These are phyloP conservation scores for Pararge aegeria DNA, from an alignment of 1,140 invertebrate genomes.

Conservation along the genomic window DNA sequence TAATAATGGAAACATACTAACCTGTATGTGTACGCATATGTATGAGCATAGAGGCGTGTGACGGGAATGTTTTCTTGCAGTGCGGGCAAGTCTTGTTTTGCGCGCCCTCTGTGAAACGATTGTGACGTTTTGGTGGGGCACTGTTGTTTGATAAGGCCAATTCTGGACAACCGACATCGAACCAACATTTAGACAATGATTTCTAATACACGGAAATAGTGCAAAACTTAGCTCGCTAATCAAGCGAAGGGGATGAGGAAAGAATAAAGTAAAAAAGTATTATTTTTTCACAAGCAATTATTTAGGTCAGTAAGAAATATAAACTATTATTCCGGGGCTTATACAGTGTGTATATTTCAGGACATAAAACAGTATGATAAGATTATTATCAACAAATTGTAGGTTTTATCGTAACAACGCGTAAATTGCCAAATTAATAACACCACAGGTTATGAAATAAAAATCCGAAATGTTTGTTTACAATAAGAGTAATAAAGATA, in stretches of 20 bases:
- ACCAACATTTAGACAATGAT: constrained; percentile 57
- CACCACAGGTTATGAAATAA: too few species aligned
- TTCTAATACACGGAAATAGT: constrained; percentile 22
- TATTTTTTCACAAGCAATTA: too few species aligned
- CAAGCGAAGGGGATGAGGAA: background rate
- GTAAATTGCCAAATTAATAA: too few species aligned
- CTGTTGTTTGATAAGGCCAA: constrained; percentile 89
- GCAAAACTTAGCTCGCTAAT: constrained; percentile 39
- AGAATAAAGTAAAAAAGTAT: background rate
- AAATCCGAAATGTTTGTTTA: too few species aligned
- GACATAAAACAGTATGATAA: too few species aligned
- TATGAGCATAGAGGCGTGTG: constrained; percentile 88
- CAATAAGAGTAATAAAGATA: too few species aligned
- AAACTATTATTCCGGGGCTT: too few species aligned
- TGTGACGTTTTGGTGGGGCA: constrained; percentile 81
- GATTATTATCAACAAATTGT: too few species aligned
- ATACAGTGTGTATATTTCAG: too few species aligned
- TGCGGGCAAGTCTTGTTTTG: constrained; percentile 85
- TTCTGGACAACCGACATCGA: constrained; percentile 81
- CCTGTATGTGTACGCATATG: constrained; percentile 86
- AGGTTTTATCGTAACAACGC: too few species aligned
- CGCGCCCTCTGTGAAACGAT: constrained; percentile 81
- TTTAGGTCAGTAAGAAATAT: too few species aligned
- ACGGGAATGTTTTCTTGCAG: constrained; percentile 88
- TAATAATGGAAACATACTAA: constrained; percentile 39